Evolutionary conservation across 2,888 invertebrate species (phyloP), one percentile per base, ranked within the genome.

Genomic region (Dusona sp.): DNA sequence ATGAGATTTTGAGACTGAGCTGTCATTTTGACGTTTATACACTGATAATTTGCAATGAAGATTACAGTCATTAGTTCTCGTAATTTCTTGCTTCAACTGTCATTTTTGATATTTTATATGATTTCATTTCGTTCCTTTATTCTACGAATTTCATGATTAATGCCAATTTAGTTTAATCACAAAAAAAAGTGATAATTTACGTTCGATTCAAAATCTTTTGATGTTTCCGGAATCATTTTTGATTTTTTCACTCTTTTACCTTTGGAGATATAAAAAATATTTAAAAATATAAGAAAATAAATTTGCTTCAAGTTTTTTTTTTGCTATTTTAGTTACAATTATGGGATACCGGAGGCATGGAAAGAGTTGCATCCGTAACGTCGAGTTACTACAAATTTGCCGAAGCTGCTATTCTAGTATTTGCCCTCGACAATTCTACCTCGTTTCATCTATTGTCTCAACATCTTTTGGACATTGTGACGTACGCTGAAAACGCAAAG

Each of bases 331-430:
- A 99, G 98, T 95, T 99, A 87, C 98, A 98, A 95, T 95, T 99
- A 89, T 99, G 99, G 98, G 99, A 99, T 93, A 99, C 99, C 54
- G 99, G 98, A 89, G 99, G 99, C 73, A 98, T 99, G 98, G 99
- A 99, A 94, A 95, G 99, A 90, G 98, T 99, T 88, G 98, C 98
- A 68, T 98, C 98, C 3, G 98, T 99, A 29, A 99, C 99, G 16
- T 98, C 98, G 42, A 98, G 98, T 92, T 99, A 99, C 94, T 99
- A 98, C 94, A 98, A 99, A 95, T 98, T 98, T 95, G 98, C 99
- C 3, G 98, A 98, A 94, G 99, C 98, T 86, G 99, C 98, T 83
- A 97, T 99, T 90, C 95, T 99, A 87, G 98, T 98, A 8, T 99
- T 98, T 95, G 97, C 98, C 54, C 95, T 98, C 88, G 98, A 98